Percentiles rank a stretch among this genome's conserved stretches.
Conservation (phyloP, 2,113 vertebrate genomes). For the Todiramphus saurophagus region DNA sequence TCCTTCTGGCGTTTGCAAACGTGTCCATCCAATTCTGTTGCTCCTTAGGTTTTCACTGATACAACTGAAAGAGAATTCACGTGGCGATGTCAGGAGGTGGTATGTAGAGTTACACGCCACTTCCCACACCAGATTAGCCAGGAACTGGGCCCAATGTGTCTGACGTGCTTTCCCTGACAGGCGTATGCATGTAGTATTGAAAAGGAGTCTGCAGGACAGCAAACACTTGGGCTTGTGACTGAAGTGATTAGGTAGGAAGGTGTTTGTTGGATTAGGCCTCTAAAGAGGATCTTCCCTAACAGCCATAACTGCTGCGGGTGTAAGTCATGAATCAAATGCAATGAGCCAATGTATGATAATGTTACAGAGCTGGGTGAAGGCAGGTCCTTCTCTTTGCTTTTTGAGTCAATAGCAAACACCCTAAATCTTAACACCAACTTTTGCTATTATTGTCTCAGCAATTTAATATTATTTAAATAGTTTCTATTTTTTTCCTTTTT, state of each 20-base stretch:
- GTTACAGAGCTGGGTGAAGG: neutral
- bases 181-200: neutral
- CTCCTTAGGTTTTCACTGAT: neutral
- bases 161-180: neutral
- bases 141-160: neutral
- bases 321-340: conserved; percentile 27
- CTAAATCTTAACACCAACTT: conserved; percentile 14
- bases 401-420: neutral
- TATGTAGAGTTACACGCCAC: neutral
- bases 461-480: neutral
- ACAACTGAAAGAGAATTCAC: neutral
- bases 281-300: neutral
- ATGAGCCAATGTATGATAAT: conserved; percentile 10
- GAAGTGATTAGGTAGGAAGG: conserved; percentile 31
- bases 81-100: neutral
- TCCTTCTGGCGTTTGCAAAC: neutral
- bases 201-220: neutral
- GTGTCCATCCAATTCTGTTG: neutral
- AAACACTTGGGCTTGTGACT: neutral
- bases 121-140: neutral
- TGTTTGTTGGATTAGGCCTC: conserved; percentile 33
- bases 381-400: neutral
- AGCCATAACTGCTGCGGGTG: neutral
- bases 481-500: neutral
- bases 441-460: neutral